phyloP scores from a whole-genome alignment of 2,797 vertebrate species.

The Numenius phaeopus region DNA sequence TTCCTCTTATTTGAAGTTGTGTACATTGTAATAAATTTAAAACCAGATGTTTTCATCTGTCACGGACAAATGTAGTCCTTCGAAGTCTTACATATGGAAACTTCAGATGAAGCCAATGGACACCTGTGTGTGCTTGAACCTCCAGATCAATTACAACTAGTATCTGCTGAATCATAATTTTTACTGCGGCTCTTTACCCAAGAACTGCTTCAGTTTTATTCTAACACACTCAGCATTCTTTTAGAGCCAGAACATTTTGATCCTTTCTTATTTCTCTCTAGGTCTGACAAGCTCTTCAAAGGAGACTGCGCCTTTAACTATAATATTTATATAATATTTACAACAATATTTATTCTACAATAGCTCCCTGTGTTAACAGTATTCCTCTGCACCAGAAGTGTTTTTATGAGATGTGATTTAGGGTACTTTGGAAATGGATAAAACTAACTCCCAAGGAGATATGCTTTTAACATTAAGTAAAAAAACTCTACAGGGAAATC shows the following conservation, averaged over 20 bases:
- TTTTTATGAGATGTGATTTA: conserved; percentile 22
- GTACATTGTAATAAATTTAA: not conserved
- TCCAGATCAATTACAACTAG: not conserved
- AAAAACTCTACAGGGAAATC: not conserved
- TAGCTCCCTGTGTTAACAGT: conserved; percentile 36
- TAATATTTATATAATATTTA: conserved; percentile 37
- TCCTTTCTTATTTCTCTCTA: not conserved
- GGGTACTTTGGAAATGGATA: not conserved
- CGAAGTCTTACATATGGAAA: not conserved
- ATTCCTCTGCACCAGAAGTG: not conserved
- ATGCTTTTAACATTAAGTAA: not conserved
- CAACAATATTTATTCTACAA: conserved; percentile 13
- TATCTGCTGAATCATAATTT: not conserved
- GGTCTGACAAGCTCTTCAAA: conserved; percentile 8
- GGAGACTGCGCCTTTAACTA: not conserved
- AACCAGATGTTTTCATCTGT: conserved; percentile 64
- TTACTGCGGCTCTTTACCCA: not conserved
- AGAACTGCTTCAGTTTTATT: not conserved
- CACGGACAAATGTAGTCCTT: not conserved
- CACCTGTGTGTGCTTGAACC: not conserved
- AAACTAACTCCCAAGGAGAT: not conserved
- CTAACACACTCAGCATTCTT: not conserved
- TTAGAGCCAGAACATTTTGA: not conserved
- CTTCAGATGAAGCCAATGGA: not conserved
- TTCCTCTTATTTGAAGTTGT: not conserved